A percentile compares a stretch with the other conserved stretches of the same genome.
Evolutionary conservation across 2,797 vertebrate genomes (phyloP).

Genomic region (Lepus townsendii): DNA sequence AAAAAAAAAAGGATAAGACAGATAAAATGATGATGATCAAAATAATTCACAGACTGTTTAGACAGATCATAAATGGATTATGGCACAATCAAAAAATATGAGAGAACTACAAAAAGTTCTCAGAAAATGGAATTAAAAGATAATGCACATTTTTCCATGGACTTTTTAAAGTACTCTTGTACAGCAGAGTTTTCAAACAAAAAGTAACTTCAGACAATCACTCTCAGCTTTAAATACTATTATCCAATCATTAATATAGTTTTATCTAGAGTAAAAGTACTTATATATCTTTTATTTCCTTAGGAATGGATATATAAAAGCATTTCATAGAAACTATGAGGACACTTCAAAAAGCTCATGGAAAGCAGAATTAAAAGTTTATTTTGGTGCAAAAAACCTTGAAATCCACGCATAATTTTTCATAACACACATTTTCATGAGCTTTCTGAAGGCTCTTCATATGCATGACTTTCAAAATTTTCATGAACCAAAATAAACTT

Average conservation of each 20-base stretch:
- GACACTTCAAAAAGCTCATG: no score
- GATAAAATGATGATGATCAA: conserved; percentile 44
- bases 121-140: no score
- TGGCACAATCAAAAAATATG: conserved; percentile 38
- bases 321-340: background rate
- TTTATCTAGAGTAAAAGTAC: conserved; percentile 35
- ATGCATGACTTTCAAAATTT: no score
- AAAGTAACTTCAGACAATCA: conserved; percentile 38
- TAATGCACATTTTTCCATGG: no score
- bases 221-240: conserved; percentile 45
- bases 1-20: background rate
- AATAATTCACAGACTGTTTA: background rate
- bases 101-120: no score
- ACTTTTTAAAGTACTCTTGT: background rate
- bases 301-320: background rate
- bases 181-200: conserved; percentile 47
- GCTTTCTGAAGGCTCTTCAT: no score
- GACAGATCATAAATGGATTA: background rate
- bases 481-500: no score
- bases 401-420: no score
- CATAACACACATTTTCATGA: no score
- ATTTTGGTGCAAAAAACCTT: no score
- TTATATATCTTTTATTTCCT: background rate
- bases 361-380: no score
- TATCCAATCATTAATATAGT: background rate